phyloP scores from a whole-genome alignment of 2,888 invertebrate species.

The Candidula unifasciata region DNA sequence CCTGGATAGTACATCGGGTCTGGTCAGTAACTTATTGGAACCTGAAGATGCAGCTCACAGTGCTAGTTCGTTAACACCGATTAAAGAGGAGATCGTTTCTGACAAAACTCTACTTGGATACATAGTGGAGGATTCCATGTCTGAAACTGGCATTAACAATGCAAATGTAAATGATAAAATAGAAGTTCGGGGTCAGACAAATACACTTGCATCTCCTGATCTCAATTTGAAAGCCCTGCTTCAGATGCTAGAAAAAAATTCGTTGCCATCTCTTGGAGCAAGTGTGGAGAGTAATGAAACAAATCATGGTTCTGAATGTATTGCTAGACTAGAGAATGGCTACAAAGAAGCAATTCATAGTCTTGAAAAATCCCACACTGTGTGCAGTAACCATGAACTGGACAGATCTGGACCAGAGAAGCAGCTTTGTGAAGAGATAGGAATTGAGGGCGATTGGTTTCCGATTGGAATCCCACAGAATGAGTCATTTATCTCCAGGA shows the following conservation, averaged over 20 bases:
- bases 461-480: constrained; percentile 22
- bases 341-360: not conserved
- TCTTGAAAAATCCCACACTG: not conserved
- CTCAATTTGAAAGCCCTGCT: constrained; percentile 43
- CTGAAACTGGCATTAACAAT: not conserved
- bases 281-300: not conserved
- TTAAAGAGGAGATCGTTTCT: not conserved
- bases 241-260: constrained; percentile 43
- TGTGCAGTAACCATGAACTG: not conserved
- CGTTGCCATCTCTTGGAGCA: constrained; percentile 20
- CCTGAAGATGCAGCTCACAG: not conserved
- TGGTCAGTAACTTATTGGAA: constrained; percentile 15
- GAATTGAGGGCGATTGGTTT: constrained; percentile 4
- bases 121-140: constrained; percentile 3
- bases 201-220: constrained; percentile 26
- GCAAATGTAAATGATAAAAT: not conserved
- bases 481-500: not conserved
- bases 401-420: constrained; percentile 9
- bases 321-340: not conserved
- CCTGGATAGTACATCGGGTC: not conserved
- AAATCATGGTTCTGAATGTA: not conserved
- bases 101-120: not conserved
- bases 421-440: constrained; percentile 20
- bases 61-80: not conserved
- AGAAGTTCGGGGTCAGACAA: constrained; percentile 6